These are phyloP conservation scores for Drosophila chauvacae DNA, from an alignment of 1,140 invertebrate genomes.

Conservation along the genomic window DNA sequence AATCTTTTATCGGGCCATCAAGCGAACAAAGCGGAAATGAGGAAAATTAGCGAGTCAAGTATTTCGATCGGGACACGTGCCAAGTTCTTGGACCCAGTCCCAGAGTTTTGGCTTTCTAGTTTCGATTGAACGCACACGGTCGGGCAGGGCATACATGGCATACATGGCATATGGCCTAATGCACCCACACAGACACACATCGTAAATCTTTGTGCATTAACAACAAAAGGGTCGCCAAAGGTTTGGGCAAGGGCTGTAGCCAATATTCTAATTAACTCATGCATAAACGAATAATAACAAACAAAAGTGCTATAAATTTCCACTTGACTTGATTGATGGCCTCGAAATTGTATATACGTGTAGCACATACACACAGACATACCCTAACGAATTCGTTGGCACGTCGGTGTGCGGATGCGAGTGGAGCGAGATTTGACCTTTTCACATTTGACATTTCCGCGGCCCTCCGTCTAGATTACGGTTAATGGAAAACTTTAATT, in stretches of 20 bases:
- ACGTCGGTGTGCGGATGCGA: neutral
- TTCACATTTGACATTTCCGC: constrained; percentile 46
- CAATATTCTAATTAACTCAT: constrained; percentile 84
- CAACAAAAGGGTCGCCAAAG: constrained; percentile 38
- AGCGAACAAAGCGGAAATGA: constrained; percentile 53
- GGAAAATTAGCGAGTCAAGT: constrained; percentile 64
- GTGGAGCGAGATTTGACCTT: constrained; percentile 41
- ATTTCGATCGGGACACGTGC: constrained; percentile 34
- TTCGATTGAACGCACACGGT: constrained; percentile 46
- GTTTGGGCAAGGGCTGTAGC: constrained; percentile 64
- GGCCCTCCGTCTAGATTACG: constrained; percentile 5
- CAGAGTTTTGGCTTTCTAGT: constrained; percentile 37
- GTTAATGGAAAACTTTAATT: constrained; percentile 37
- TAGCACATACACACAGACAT: constrained; percentile 8
- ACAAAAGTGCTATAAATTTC: constrained; percentile 83
- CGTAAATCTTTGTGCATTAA: constrained; percentile 75
- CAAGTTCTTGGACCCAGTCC: constrained; percentile 35
- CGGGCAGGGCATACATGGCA: neutral
- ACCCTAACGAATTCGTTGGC: constrained; percentile 31
- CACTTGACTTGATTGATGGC: constrained; percentile 82
- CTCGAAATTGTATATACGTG: constrained; percentile 49
- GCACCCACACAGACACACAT: constrained; percentile 35
- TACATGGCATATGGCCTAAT: constrained; percentile 20
- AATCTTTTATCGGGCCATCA: constrained; percentile 52
- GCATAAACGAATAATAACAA: constrained; percentile 84